Evolutionary conservation across 2,797 vertebrate genomes (phyloP).

Genomic region (Muraenolepis orangiensis): DNA sequence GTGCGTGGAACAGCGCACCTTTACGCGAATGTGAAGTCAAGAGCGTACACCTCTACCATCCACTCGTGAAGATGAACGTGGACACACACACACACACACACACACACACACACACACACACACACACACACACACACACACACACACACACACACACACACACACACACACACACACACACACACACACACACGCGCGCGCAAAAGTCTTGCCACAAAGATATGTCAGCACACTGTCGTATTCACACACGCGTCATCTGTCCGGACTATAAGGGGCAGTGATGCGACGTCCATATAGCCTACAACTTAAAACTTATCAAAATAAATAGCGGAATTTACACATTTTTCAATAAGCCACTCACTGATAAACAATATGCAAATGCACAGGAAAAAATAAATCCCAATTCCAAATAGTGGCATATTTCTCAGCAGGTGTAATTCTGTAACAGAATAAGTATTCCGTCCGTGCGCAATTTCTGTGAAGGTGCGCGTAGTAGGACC

Average conservation of each 20-base stretch:
- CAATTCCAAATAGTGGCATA: background rate
- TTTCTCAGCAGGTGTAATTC: background rate
- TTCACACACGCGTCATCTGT: no score
- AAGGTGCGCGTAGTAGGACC: background rate
- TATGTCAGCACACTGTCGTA: no score
- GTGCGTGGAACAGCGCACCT: no score
- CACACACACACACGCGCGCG: no score
- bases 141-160: no score
- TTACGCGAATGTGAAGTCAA: background rate
- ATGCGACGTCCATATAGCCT: background rate
- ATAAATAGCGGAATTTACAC: background rate
- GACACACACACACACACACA: background rate
- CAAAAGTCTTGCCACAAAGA: no score
- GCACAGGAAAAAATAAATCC: background rate
- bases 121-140: background rate
- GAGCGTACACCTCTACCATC: background rate
- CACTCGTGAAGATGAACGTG: background rate
- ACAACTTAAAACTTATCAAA: background rate
- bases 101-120: background rate
- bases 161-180: no score
- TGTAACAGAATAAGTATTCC: background rate
- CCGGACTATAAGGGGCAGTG: background rate
- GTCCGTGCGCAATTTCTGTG: background rate
- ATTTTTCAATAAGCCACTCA: background rate
- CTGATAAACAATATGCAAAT: background rate